Percentiles rank a stretch among this genome's conserved stretches.
These are phyloP conservation scores for Mactromeris polynyma DNA, from an alignment of 2,888 invertebrate genomes.

Conservation along the genomic window DNA sequence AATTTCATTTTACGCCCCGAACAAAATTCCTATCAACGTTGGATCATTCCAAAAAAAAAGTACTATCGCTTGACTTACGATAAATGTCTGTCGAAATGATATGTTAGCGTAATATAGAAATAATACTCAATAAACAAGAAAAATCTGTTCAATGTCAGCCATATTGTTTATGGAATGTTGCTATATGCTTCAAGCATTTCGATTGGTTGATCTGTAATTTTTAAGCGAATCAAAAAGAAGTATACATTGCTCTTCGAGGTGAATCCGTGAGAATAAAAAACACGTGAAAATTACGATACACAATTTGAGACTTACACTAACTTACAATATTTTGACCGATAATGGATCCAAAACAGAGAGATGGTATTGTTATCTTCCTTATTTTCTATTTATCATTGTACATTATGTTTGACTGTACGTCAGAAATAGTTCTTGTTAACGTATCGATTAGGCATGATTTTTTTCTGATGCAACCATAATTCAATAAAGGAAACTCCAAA, in stretches of 20 bases:
- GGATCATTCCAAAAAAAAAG: too few species aligned
- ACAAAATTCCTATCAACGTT: too few species aligned
- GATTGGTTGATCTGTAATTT: conserved; percentile 26
- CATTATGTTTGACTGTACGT: background rate
- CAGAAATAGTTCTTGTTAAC: background rate
- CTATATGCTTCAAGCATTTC: conserved; percentile 11
- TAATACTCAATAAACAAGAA: background rate
- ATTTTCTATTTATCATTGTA: background rate
- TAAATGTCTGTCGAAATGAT: too few species aligned
- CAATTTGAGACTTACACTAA: background rate
- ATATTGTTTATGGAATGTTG: conserved; percentile 62
- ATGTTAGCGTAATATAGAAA: background rate
- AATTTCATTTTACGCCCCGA: too few species aligned
- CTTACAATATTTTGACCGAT: background rate
- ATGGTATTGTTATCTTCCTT: background rate
- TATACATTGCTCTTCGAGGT: background rate
- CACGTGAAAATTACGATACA: background rate
- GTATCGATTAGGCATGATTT: background rate
- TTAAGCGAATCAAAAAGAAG: conserved; percentile 29
- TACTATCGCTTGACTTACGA: too few species aligned
- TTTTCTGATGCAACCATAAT: background rate
- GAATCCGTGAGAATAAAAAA: background rate
- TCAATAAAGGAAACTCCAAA: too few species aligned
- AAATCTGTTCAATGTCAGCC: conserved; percentile 23
- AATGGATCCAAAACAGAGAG: conserved; percentile 37